Conservation (phyloP, 2,888 invertebrate genomes). For the Isoperla grammatica region DNA sequence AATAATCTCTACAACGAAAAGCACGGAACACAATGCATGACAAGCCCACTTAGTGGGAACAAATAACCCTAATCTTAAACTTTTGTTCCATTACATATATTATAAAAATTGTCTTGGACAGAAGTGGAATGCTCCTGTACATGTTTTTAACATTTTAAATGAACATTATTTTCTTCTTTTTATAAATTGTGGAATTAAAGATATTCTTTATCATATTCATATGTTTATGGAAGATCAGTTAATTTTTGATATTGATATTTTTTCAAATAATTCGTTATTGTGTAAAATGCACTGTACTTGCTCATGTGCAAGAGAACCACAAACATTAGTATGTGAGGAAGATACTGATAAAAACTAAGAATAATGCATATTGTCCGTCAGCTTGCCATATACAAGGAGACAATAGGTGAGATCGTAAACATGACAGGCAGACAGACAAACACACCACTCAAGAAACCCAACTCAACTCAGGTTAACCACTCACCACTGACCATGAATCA, state of each 20-base stretch:
- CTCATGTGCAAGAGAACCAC: constrained; percentile 26
- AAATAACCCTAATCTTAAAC: constrained; percentile 26
- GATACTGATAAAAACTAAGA: no score
- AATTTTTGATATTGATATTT: constrained; percentile 28
- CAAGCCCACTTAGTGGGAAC: not conserved
- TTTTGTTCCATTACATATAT: constrained; percentile 17
- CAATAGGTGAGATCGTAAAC: no score
- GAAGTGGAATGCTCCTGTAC: constrained; percentile 30
- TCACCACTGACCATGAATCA: no score
- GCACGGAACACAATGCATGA: constrained; percentile 14
- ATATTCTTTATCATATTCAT: constrained; percentile 29
- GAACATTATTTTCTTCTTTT: constrained; percentile 9
- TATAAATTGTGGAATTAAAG: constrained; percentile 29
- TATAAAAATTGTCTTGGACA: constrained; percentile 24
- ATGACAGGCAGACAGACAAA: no score
- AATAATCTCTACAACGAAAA: constrained; percentile 32
- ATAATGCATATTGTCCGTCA: no score
- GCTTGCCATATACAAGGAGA: no score
- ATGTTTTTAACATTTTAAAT: not conserved
- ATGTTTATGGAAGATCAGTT: constrained; percentile 33
- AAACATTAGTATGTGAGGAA: not conserved
- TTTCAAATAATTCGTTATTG: constrained; percentile 22
- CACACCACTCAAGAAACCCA: no score
- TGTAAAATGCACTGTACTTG: constrained; percentile 28
- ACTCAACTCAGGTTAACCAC: no score